Conservation (phyloP, 2,797 vertebrate genomes). For the Percopsis omiscomaycus region DNA sequence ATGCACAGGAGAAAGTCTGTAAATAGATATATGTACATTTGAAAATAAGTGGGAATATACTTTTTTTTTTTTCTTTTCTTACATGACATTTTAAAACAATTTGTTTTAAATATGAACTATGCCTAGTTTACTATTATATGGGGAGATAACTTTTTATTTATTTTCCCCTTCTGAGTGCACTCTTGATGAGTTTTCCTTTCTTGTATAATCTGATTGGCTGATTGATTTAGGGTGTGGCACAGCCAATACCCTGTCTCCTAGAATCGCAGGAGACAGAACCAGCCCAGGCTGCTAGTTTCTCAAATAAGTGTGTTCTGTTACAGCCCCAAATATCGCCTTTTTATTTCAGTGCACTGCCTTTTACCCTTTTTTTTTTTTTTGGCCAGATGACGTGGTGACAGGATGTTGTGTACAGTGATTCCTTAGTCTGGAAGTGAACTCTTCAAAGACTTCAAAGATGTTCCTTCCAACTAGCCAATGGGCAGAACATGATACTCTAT, state of each 20-base stretch:
- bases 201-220: background rate
- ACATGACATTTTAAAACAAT: slow-evolving; percentile 87
- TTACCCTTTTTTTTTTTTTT: slow-evolving; percentile 40
- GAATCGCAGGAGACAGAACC: slow-evolving; percentile 16
- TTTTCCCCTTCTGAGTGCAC: slow-evolving; percentile 40
- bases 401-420: slow-evolving; percentile 3
- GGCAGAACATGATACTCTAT: slow-evolving; percentile 2
- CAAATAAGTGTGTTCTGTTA: slow-evolving; percentile 19
- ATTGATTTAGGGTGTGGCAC: slow-evolving; percentile 21
- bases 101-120: slow-evolving; percentile 84
- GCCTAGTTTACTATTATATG: slow-evolving; percentile 78
- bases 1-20: slow-evolving; percentile 77
- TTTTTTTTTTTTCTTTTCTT: slow-evolving; percentile 85
- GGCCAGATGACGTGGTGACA: slow-evolving; percentile 50
- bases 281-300: slow-evolving; percentile 23
- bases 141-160: slow-evolving; percentile 56
- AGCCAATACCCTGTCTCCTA: slow-evolving; percentile 33
- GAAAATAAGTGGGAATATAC: slow-evolving; percentile 84
- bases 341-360: slow-evolving; percentile 3
- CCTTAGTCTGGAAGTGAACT: slow-evolving; percentile 11
- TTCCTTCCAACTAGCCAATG: slow-evolving; percentile 8
- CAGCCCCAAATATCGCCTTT: slow-evolving; percentile 25
- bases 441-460: slow-evolving; percentile 1
- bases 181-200: slow-evolving; percentile 19
- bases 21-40: slow-evolving; percentile 96